These are phyloP conservation scores for Venturia canescens DNA, from an alignment of 1,140 invertebrate species.

Conservation along the genomic window DNA sequence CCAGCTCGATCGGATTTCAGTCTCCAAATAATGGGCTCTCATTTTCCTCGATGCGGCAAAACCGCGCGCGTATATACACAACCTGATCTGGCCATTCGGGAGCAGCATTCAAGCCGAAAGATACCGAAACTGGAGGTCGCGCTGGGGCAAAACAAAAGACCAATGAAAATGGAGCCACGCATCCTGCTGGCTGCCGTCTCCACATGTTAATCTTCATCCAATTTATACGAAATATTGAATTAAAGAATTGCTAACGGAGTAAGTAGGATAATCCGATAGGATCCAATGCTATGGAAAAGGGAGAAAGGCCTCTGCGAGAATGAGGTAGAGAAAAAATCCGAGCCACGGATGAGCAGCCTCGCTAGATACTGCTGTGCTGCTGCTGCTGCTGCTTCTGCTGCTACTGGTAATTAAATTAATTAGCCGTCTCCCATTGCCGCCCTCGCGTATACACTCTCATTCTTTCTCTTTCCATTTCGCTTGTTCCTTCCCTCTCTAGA, in stretches of 20 bases:
- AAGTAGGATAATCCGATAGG: slow-evolving; percentile 43
- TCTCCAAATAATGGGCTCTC: slow-evolving; percentile 26
- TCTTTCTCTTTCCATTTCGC: too few relatives aligned
- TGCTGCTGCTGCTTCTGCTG: slow-evolving; percentile 42
- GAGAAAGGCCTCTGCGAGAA: slow-evolving; percentile 35
- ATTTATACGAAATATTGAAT: slow-evolving; percentile 26
- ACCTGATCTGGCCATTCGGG: background rate
- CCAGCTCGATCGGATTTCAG: slow-evolving; percentile 42
- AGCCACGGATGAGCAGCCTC: slow-evolving; percentile 21
- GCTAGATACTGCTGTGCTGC: background rate
- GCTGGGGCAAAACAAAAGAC: background rate
- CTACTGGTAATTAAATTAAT: slow-evolving; percentile 73
- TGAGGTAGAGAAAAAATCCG: slow-evolving; percentile 30
- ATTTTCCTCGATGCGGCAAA: background rate
- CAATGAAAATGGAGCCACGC: background rate
- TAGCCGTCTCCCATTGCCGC: slow-evolving; percentile 61
- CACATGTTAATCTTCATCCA: background rate
- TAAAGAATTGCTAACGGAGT: slow-evolving; percentile 30
- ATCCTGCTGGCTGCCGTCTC: background rate
- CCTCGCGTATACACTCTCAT: background rate
- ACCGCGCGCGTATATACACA: background rate
- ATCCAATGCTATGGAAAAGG: slow-evolving; percentile 44
- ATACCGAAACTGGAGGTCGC: slow-evolving; percentile 25
- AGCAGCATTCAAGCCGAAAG: background rate
- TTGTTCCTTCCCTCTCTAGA: too few relatives aligned